These are phyloP conservation scores for Dysmachus trigonus DNA, from an alignment of 2,888 invertebrate species.

Conservation along the genomic window DNA sequence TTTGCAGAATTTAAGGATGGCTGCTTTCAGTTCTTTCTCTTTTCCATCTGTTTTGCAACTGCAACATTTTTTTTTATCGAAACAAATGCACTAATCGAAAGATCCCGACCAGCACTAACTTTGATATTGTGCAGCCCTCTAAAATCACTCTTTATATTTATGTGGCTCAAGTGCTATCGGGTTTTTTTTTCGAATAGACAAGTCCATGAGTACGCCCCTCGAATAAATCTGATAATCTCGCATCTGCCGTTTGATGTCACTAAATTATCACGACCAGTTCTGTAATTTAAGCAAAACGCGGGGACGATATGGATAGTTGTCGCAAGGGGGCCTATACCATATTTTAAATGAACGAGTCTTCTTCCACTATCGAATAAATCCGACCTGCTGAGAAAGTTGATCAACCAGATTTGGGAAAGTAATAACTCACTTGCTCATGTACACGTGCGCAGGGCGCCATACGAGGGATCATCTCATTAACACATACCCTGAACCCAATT, in stretches of 20 bases:
- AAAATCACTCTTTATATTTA: neutral
- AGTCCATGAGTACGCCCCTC: slow-evolving; percentile 34
- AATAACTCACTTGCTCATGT: slow-evolving; percentile 19
- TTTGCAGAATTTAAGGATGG: neutral
- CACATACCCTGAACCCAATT: neutral
- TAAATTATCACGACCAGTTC: slow-evolving; percentile 38
- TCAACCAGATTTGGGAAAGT: slow-evolving; percentile 25
- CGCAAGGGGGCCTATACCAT: neutral
- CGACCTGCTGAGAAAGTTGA: neutral
- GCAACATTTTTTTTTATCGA: neutral
- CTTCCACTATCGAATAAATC: neutral
- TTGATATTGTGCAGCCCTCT: neutral
- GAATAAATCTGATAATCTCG: slow-evolving; percentile 35
- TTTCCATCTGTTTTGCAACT: neutral
- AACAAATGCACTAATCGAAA: neutral
- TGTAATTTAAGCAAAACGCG: neutral
- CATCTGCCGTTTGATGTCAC: slow-evolving; percentile 40
- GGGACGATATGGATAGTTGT: slow-evolving; percentile 8
- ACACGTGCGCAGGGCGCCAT: neutral
- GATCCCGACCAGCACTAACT: neutral
- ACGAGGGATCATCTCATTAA: neutral
- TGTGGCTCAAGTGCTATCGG: slow-evolving; percentile 10
- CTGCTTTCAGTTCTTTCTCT: neutral
- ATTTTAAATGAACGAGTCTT: neutral
- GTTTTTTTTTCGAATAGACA: neutral